Evolutionary conservation across 1,140 invertebrate species (phyloP).

Genomic region (Philopotamus ludificatus): DNA sequence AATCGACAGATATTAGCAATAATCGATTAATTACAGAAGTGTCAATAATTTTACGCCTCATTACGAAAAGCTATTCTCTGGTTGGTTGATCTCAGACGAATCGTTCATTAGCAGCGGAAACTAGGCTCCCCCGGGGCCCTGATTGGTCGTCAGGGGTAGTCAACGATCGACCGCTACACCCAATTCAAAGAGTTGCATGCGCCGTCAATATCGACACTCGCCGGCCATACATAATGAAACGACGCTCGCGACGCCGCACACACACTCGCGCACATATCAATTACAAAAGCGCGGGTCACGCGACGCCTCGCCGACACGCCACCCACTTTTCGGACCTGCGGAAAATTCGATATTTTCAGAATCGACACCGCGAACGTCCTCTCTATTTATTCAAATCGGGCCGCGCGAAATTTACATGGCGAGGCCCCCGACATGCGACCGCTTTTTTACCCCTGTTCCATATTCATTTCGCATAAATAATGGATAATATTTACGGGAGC

Average conservation of each 20-base stretch:
- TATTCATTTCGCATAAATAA: neutral
- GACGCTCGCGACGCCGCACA: neutral
- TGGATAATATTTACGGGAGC: neutral
- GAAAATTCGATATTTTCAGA: neutral
- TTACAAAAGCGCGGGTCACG: constrained; percentile 25
- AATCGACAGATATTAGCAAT: too few species aligned
- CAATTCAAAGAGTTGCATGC: too few species aligned
- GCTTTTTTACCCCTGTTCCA: neutral
- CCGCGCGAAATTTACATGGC: neutral
- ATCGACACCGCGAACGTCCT: constrained; percentile 7
- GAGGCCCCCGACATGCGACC: constrained; percentile 1
- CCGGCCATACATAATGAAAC: neutral
- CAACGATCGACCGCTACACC: too few species aligned
- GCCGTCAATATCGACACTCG: neutral
- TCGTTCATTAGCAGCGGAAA: too few species aligned
- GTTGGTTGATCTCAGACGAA: too few species aligned
- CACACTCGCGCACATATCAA: constrained; percentile 6
- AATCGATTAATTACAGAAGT: too few species aligned
- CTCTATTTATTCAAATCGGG: constrained; percentile 23
- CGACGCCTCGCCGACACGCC: constrained; percentile 6
- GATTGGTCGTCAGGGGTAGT: too few species aligned
- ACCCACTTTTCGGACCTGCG: neutral
- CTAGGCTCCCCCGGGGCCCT: too few species aligned
- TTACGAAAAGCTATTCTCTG: too few species aligned
- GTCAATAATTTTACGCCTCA: too few species aligned